These are phyloP conservation scores for Amphipoea lucens DNA, from an alignment of 2,888 invertebrate species.

Conservation along the genomic window DNA sequence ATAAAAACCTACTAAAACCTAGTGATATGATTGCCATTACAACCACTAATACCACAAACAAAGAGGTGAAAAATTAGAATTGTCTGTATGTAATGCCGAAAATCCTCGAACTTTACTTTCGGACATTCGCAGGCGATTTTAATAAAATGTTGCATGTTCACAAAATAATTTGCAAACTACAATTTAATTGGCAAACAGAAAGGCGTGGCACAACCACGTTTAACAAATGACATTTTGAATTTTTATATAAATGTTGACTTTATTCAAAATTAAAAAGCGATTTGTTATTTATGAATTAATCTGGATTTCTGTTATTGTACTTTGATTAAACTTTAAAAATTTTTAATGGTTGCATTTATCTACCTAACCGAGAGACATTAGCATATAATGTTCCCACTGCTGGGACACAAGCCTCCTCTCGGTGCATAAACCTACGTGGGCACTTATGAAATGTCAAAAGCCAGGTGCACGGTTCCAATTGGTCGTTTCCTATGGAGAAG, in stretches of 20 bases:
- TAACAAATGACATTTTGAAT: conserved; percentile 38
- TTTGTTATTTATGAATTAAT: conserved; percentile 33
- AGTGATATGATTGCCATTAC: too few species aligned
- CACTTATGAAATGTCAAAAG: too few species aligned
- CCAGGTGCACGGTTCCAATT: too few species aligned
- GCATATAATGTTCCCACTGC: too few species aligned
- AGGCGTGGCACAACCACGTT: conserved; percentile 24
- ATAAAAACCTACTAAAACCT: too few species aligned
- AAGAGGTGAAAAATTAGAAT: too few species aligned
- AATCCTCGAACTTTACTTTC: background rate
- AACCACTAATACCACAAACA: too few species aligned
- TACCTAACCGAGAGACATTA: background rate
- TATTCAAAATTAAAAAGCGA: conserved; percentile 32
- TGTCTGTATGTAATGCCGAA: background rate
- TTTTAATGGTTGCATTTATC: background rate
- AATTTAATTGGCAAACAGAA: conserved; percentile 46
- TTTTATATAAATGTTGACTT: conserved; percentile 19
- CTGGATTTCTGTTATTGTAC: background rate
- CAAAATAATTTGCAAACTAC: conserved; percentile 44
- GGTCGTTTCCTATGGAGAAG: background rate
- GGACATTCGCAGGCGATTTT: background rate
- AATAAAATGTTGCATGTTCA: conserved; percentile 17
- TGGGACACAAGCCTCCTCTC: too few species aligned
- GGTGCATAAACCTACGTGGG: too few species aligned
- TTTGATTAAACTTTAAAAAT: background rate